phyloP scores from a whole-genome alignment of 1,140 invertebrate species.

The Mactra quadrangularis region DNA sequence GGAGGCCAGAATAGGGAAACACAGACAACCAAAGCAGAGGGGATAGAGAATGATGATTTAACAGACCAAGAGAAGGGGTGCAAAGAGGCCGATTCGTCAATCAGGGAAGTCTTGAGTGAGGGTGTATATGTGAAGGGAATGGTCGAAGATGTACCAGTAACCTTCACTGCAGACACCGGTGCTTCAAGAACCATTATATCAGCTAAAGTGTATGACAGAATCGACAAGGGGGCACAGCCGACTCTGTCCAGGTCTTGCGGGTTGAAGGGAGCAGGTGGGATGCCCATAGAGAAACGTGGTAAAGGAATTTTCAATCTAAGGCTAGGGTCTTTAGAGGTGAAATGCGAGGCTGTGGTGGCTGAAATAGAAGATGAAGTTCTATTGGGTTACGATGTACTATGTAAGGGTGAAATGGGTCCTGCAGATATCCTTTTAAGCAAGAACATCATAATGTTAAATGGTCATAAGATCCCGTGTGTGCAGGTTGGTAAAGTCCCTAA shows the following conservation, averaged over 20 bases:
- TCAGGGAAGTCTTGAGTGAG: neutral
- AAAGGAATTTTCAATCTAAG: too few relatives aligned
- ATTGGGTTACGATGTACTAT: constrained; percentile 1
- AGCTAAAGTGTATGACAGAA: neutral
- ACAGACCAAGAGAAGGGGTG: neutral
- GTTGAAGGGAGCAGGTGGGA: neutral
- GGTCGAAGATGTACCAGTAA: too few relatives aligned
- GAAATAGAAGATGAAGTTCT: constrained; percentile 1
- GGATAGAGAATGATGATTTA: neutral
- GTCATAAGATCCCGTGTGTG: too few relatives aligned
- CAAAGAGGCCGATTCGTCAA: neutral
- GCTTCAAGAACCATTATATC: too few relatives aligned
- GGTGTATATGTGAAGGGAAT: too few relatives aligned
- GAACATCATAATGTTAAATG: neutral
- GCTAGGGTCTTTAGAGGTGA: neutral
- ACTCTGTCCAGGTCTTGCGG: neutral
- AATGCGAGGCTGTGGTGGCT: neutral
- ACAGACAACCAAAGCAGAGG: neutral
- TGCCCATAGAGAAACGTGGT: neutral
- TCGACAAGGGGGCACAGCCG: neutral
- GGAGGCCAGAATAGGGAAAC: neutral
- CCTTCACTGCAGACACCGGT: too few relatives aligned
- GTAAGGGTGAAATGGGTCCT: neutral
- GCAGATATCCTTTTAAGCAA: constrained; percentile 17
- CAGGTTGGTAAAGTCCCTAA: neutral